phyloP scores from a whole-genome alignment of 1,140 invertebrate genomes.

The Macrotrachela quadricornifera region DNA sequence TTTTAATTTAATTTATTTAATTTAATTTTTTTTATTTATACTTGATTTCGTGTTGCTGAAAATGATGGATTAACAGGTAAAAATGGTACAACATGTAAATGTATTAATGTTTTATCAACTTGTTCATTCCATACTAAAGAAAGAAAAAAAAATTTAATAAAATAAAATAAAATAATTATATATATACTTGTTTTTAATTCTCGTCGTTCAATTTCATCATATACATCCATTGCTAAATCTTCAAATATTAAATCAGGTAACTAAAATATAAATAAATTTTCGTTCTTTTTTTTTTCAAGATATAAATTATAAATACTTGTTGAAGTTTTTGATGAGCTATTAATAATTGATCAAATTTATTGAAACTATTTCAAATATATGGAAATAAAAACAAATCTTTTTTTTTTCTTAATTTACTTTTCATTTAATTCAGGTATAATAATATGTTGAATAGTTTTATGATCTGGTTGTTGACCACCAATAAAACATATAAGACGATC shows the following conservation, averaged over 20 bases:
- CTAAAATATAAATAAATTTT: constrained; percentile 25
- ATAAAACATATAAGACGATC: constrained; percentile 21
- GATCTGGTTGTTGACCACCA: constrained; percentile 15
- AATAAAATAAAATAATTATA: constrained; percentile 10
- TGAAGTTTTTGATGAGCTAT: too few species aligned
- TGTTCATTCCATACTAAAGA: constrained; percentile 21
- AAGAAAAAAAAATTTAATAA: constrained; percentile 32
- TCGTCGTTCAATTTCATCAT: constrained; percentile 84
- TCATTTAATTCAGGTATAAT: constrained; percentile 44
- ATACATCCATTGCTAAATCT: constrained; percentile 83
- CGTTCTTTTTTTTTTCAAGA: too few species aligned
- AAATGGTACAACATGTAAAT: constrained; percentile 56
- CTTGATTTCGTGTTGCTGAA: constrained; percentile 75
- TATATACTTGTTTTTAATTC: constrained; percentile 63
- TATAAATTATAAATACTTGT: too few species aligned
- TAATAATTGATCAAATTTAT: too few species aligned
- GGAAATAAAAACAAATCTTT: too few species aligned
- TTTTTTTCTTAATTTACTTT: too few species aligned
- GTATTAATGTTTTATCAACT: constrained; percentile 25
- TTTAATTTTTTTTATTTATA: constrained; percentile 7
- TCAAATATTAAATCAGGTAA: constrained; percentile 74
- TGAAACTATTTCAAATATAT: too few species aligned
- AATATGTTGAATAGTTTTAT: constrained; percentile 59
- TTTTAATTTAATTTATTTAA: too few species aligned
- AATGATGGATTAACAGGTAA: constrained; percentile 78